These are phyloP conservation scores for Apis laboriosa DNA, from an alignment of 1,140 invertebrate genomes.

Conservation along the genomic window DNA sequence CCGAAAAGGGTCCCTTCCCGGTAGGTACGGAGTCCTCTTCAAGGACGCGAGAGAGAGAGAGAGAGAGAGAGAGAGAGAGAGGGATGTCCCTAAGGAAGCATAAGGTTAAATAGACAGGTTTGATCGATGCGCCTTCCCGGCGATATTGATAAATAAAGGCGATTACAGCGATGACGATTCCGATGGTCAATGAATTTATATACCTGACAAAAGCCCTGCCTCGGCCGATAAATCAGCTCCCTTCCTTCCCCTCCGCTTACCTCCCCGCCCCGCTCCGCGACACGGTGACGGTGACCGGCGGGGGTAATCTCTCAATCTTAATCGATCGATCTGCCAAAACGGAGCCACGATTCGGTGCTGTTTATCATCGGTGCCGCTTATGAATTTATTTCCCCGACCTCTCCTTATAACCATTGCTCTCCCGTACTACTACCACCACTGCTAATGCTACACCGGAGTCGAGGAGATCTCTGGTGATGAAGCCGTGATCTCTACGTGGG, in stretches of 20 bases:
- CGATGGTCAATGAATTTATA: constrained; percentile 69
- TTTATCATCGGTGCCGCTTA: constrained; percentile 66
- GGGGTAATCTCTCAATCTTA: constrained; percentile 78
- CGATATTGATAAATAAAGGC: constrained; percentile 70
- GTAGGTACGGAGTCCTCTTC: no score
- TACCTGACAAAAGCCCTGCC: constrained; percentile 60
- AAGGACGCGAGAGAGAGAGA: no score
- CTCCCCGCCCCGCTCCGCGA: background rate
- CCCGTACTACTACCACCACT: no score
- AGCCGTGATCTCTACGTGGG: constrained; percentile 71
- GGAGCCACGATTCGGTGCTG: constrained; percentile 69
- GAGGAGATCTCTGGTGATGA: constrained; percentile 56
- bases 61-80: background rate
- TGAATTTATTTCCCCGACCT: constrained; percentile 67
- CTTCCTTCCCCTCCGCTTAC: background rate
- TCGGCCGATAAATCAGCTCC: constrained; percentile 72
- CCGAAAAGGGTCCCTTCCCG: background rate
- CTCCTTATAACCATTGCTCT: no score
- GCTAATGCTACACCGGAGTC: no score
- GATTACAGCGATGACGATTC: constrained; percentile 69
- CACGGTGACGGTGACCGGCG: constrained; percentile 61
- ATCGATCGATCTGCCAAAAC: constrained; percentile 73
- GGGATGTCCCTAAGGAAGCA: constrained; percentile 44
- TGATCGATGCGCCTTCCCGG: constrained; percentile 62
- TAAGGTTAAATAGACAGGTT: constrained; percentile 58